Evolutionary conservation across 2,888 invertebrate genomes (phyloP).

Genomic region (Oegoconia quadripuncta): DNA sequence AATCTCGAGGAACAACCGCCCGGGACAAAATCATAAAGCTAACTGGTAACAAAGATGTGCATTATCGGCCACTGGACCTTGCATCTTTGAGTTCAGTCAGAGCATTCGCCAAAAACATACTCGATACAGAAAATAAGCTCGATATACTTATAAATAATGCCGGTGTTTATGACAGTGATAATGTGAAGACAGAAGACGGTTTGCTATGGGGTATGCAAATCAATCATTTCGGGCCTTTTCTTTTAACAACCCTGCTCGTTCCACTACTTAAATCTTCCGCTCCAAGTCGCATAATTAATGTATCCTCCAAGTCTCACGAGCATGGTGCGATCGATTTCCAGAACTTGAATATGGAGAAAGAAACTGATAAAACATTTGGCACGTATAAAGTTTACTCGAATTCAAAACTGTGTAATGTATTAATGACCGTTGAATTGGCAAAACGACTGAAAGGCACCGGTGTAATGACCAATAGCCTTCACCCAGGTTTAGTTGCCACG

Average conservation of each 20-base stretch:
- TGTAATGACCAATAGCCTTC: constrained; percentile 87
- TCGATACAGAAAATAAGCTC: constrained; percentile 67
- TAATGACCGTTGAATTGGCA: constrained; percentile 85
- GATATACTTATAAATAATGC: constrained; percentile 83
- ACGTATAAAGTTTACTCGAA: neutral
- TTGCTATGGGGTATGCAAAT: constrained; percentile 79
- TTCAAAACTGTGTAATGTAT: constrained; percentile 82
- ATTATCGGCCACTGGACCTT: constrained; percentile 57
- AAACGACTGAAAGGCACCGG: constrained; percentile 82
- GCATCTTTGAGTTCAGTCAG: constrained; percentile 67
- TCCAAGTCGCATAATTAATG: constrained; percentile 57
- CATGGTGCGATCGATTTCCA: constrained; percentile 39
- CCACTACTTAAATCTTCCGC: constrained; percentile 59
- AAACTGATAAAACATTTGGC: constrained; percentile 27
- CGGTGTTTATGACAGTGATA: constrained; percentile 58
- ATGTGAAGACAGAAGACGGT: constrained; percentile 78
- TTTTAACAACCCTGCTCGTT: constrained; percentile 81
- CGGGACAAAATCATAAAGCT: constrained; percentile 37
- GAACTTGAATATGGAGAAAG: constrained; percentile 48
- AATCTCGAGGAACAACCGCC: constrained; percentile 81
- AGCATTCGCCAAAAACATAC: constrained; percentile 79
- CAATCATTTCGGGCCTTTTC: constrained; percentile 82
- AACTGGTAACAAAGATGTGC: constrained; percentile 26
- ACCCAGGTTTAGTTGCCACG: constrained; percentile 88
- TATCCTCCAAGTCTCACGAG: constrained; percentile 49